Evolutionary conservation across 1,140 invertebrate species (phyloP), one percentile per base, ranked within the genome.

Genomic region (Cephus cinctus): DNA sequence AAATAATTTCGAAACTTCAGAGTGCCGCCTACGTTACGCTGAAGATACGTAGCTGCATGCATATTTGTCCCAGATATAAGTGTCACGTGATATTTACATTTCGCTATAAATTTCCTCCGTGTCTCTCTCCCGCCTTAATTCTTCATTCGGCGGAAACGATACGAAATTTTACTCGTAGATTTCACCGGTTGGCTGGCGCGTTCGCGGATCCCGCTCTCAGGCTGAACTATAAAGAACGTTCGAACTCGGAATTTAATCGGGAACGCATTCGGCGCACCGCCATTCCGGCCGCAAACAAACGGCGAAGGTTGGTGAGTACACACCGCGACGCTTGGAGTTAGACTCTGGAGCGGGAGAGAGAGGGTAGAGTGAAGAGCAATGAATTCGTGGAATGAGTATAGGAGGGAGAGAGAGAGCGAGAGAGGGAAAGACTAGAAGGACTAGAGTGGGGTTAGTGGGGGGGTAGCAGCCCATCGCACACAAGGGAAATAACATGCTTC

Each of bases 401-500:
- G 36, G 34, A 34, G 35, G 35, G 41, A 45, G 34, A 56, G 55
- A 53, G 51, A 48, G 8, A 36, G 48, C 34, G 22, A 34, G 38
- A 54, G 42, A 49, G 44, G 25, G 52, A 57, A 47, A 38, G 5
- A 43, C 22, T 22, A 46, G 47, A 34, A 42, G 22, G 38, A 25
- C 4, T n/a, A 11, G 8, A 18, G 51, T 52, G 50, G 54, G 55
- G 41, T 40, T 19, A 20, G 22, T 20, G 18, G 21, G 18, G 9
- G 19, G 12, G 16, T 14, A 30, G n/a, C 23, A 20, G 35, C 62
- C 66, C 67, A 59, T 58, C 57, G 65, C 71, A 71, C 73, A 72
- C 74, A 66, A 63, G 74, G 74, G 73, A 76, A 75, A 76, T 75
- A 75, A 74, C 71, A 69, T 70, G 72, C 71, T 76, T 75, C 73